These are phyloP conservation scores for Schlechtendalia chinensis DNA, from an alignment of 1,140 invertebrate genomes.

Conservation along the genomic window DNA sequence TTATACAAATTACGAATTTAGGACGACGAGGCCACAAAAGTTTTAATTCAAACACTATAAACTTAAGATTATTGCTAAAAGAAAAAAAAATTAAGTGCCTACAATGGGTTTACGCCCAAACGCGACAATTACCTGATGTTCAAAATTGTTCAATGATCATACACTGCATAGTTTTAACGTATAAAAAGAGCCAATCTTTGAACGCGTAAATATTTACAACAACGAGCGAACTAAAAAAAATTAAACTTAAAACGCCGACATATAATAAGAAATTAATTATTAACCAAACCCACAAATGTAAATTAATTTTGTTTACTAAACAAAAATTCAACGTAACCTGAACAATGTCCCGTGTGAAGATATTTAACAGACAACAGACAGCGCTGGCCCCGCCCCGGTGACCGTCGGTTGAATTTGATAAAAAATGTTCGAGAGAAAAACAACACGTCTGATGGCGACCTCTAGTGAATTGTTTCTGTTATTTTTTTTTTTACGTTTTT, in stretches of 20 bases:
- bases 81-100: too few relatives aligned
- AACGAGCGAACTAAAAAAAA: neutral
- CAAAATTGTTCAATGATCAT: constrained; percentile 28
- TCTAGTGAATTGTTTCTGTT: neutral
- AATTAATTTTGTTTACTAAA: constrained; percentile 27
- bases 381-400: neutral
- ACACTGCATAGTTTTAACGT: neutral
- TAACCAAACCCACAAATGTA: neutral
- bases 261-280: neutral
- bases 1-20: neutral
- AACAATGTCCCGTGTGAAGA: neutral
- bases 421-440: neutral
- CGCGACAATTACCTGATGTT: constrained; percentile 32
- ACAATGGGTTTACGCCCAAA: constrained; percentile 40
- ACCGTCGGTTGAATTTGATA: neutral
- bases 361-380: neutral
- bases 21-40: neutral
- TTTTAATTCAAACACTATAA: neutral
- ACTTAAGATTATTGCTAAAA: neutral
- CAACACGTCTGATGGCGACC: neutral
- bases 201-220: neutral
- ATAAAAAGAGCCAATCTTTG: neutral
- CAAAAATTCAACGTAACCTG: constrained; percentile 9
- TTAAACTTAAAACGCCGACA: neutral
- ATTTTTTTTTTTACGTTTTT: too few relatives aligned